Evolutionary conservation across 2,797 vertebrate genomes (phyloP).

Genomic region (Esox lucius): DNA sequence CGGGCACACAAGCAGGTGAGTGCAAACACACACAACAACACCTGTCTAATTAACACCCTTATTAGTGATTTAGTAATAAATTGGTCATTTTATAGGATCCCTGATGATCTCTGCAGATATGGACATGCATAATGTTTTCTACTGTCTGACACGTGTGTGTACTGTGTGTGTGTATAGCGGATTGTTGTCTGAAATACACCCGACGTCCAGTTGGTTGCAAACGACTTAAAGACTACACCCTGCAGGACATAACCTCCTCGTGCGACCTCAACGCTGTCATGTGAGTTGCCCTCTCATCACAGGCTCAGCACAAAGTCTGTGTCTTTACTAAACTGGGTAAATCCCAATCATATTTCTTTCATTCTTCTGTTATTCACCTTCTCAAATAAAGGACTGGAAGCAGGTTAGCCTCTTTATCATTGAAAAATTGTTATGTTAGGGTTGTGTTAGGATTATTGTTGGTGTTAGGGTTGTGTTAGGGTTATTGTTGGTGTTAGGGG

Average conservation of each 20-base stretch:
- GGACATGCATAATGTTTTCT: too few species aligned
- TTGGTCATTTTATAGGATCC: too few species aligned
- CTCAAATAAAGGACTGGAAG: background rate
- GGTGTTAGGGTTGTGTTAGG: too few species aligned
- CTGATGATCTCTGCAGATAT: too few species aligned
- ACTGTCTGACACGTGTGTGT: background rate
- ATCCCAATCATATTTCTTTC: background rate
- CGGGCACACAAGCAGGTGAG: slow-evolving; percentile 60
- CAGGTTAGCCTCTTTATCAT: too few species aligned
- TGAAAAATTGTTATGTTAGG: too few species aligned
- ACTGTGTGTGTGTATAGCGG: slow-evolving; percentile 39
- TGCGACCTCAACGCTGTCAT: slow-evolving; percentile 71
- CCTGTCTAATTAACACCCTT: too few species aligned
- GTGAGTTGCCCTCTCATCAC: slow-evolving; percentile 53
- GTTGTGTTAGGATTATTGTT: too few species aligned
- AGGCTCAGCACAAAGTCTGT: background rate
- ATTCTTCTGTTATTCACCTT: background rate
- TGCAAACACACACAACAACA: background rate
- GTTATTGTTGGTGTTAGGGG: too few species aligned
- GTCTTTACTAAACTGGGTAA: too few species aligned
- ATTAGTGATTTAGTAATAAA: too few species aligned
- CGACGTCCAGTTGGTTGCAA: slow-evolving; percentile 9
- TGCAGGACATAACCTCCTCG: slow-evolving; percentile 55
- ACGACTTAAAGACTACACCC: slow-evolving; percentile 48
- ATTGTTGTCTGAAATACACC: slow-evolving; percentile 65